These are phyloP conservation scores for Drosophila lini DNA, from an alignment of 1,140 invertebrate species.

Conservation along the genomic window DNA sequence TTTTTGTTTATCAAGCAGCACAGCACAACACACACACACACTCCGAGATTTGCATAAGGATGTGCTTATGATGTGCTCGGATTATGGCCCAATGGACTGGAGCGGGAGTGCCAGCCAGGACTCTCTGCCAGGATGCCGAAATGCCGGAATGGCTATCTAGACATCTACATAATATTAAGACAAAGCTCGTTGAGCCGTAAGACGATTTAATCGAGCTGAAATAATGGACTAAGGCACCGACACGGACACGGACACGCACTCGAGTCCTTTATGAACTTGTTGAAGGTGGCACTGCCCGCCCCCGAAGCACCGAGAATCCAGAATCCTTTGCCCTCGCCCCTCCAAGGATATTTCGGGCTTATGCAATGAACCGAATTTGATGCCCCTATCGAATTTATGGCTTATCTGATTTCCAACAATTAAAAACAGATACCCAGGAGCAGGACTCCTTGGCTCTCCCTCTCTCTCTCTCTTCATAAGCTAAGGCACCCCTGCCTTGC, in stretches of 20 bases:
- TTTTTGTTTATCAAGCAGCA: conserved; percentile 79
- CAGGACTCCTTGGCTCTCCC: neutral
- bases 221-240: conserved; percentile 73
- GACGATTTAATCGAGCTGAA: conserved; percentile 82
- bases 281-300: conserved; percentile 12
- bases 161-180: conserved; percentile 83
- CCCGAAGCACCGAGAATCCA: neutral
- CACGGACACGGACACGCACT: conserved; percentile 1
- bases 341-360: conserved; percentile 1
- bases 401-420: conserved; percentile 67
- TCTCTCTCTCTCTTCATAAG: too few species aligned
- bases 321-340: neutral
- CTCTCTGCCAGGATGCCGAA: conserved; percentile 10
- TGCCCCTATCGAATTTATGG: conserved; percentile 64
- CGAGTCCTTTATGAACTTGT: conserved; percentile 47
- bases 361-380: conserved; percentile 41
- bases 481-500: neutral
- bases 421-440: conserved; percentile 44
- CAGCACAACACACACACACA: conserved; percentile 26
- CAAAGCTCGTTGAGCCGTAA: conserved; percentile 81
- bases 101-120: conserved; percentile 13
- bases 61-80: conserved; percentile 80
- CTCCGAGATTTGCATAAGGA: conserved; percentile 76
- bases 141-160: conserved; percentile 58
- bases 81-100: conserved; percentile 74